phyloP scores from a whole-genome alignment of 2,888 invertebrate species.

The Neocrepidodera transversa region DNA sequence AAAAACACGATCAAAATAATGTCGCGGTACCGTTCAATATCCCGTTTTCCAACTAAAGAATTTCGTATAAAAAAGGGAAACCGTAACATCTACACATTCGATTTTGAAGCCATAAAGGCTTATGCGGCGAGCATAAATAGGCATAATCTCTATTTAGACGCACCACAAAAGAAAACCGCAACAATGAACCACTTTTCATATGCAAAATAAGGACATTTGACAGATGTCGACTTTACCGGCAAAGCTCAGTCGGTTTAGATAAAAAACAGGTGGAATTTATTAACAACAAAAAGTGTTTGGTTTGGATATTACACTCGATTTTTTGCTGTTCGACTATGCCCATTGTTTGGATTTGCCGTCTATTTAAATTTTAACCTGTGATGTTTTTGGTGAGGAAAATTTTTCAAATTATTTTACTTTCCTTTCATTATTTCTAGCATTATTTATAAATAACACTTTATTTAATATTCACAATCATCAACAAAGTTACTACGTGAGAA shows the following conservation, averaged over 20 bases:
- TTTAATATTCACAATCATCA: no score
- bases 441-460: no score
- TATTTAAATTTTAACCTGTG: no score
- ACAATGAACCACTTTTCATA: constrained; percentile 35
- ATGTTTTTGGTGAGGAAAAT: no score
- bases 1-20: background rate
- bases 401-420: no score
- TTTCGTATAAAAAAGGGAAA: constrained; percentile 17
- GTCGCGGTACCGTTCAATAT: background rate
- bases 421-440: no score
- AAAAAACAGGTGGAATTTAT: constrained; percentile 14
- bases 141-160: constrained; percentile 20
- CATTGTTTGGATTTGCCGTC: no score
- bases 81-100: constrained; percentile 10
- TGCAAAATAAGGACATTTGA: constrained; percentile 32
- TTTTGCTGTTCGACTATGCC: no score
- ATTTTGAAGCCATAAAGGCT: background rate
- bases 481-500: no score
- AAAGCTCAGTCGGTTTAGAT: background rate
- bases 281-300: constrained; percentile 5
- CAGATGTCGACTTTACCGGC: constrained; percentile 29
- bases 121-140: constrained; percentile 14
- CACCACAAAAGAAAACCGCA: constrained; percentile 31
- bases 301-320: background rate
- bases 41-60: constrained; percentile 2